Percentiles rank a stretch among this genome's conserved stretches.
These are phyloP conservation scores for Drosophila picticornis DNA, from an alignment of 2,888 invertebrate genomes.

Conservation along the genomic window DNA sequence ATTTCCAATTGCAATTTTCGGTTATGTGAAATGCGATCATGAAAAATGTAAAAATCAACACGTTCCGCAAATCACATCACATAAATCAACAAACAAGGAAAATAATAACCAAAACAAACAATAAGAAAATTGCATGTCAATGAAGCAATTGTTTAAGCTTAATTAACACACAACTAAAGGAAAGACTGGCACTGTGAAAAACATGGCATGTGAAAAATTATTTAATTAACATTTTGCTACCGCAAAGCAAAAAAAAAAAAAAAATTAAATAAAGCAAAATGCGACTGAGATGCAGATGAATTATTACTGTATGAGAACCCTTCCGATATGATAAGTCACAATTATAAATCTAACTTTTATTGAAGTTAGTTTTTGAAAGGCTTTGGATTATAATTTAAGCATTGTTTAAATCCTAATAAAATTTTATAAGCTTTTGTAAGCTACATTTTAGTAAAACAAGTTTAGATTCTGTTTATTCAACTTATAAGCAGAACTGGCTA, in stretches of 20 bases:
- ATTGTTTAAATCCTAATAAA: neutral
- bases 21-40: slow-evolving; percentile 35
- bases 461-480: neutral
- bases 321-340: neutral
- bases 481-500: neutral
- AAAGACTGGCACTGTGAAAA: slow-evolving; percentile 51
- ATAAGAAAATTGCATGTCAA: slow-evolving; percentile 40
- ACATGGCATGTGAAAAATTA: slow-evolving; percentile 39
- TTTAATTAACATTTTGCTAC: slow-evolving; percentile 41
- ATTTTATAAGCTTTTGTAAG: neutral
- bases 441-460: neutral
- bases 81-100: neutral
- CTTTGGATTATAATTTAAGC: neutral
- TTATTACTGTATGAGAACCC: neutral
- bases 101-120: slow-evolving; percentile 17
- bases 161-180: slow-evolving; percentile 62
- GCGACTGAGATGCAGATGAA: neutral
- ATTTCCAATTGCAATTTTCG: slow-evolving; percentile 33
- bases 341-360: neutral
- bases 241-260: slow-evolving; percentile 5
- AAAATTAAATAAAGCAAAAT: slow-evolving; percentile 3
- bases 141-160: slow-evolving; percentile 65
- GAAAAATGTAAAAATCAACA: slow-evolving; percentile 40
- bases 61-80: slow-evolving; percentile 32
- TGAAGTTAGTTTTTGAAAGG: neutral